Percentiles rank a stretch among this genome's conserved stretches.
Conservation (phyloP, 2,888 invertebrate genomes). For the Stenotaenia linearis region DNA sequence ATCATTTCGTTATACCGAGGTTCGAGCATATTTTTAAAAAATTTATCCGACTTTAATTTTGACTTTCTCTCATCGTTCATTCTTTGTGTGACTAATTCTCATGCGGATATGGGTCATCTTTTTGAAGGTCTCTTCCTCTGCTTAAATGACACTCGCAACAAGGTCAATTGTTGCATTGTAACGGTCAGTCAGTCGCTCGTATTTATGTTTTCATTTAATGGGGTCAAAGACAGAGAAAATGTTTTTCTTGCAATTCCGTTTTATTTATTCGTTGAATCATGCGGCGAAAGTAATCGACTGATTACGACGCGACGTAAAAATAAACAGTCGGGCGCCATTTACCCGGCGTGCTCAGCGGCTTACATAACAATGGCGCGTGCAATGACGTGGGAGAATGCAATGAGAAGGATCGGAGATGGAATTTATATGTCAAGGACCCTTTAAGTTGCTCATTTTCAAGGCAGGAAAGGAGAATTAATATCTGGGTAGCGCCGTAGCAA, state of each 20-base stretch:
- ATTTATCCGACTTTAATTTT: no score
- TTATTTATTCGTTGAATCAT: not conserved
- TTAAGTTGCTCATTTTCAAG: not conserved
- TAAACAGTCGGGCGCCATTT: not conserved
- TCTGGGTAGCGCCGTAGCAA: not conserved
- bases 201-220: not conserved
- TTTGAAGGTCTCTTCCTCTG: not conserved
- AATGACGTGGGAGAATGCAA: not conserved
- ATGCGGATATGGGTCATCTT: constrained; percentile 13
- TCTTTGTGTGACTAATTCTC: not conserved
- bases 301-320: not conserved
- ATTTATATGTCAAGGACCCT: constrained; percentile 21
- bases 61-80: not conserved
- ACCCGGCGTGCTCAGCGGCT: not conserved
- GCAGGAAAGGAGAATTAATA: not conserved
- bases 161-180: not conserved
- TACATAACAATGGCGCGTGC: not conserved
- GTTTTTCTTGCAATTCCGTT: not conserved
- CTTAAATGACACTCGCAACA: not conserved
- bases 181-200: not conserved
- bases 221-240: not conserved
- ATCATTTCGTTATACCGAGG: no score
- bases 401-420: not conserved
- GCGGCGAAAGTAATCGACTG: not conserved
- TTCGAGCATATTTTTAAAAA: no score